Evolutionary conservation across 2,113 vertebrate species (phyloP).

Genomic region (Leptocoma aspasia): DNA sequence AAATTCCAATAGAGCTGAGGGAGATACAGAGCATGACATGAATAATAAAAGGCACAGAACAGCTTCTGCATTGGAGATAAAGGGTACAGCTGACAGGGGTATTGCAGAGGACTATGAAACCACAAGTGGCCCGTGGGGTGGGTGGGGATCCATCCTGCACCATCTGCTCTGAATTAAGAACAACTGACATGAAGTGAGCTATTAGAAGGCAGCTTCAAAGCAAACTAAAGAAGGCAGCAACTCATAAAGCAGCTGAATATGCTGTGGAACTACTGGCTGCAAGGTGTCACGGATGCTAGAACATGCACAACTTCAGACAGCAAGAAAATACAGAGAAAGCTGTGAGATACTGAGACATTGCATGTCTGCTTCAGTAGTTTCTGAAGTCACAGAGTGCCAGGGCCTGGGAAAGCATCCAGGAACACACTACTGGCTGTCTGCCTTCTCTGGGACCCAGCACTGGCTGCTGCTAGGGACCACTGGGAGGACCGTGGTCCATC

Average conservation of each 20-base stretch:
- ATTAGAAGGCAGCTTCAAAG: background rate
- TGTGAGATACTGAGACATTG: rapidly evolving
- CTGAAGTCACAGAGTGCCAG: background rate
- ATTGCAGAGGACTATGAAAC: background rate
- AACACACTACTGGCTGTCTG: background rate
- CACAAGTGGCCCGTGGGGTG: background rate
- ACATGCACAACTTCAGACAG: rapidly evolving
- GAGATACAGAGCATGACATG: background rate
- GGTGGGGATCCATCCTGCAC: background rate
- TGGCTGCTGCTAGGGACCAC: background rate
- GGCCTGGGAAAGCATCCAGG: background rate
- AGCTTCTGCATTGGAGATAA: background rate
- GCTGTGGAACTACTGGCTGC: background rate
- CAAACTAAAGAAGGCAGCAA: background rate
- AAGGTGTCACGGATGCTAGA: background rate
- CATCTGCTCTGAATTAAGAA: background rate
- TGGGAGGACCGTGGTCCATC: rapidly evolving
- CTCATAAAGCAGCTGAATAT: background rate
- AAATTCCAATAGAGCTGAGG: background rate
- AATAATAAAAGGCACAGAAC: background rate
- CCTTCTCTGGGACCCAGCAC: background rate
- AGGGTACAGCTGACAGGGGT: background rate
- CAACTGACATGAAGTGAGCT: background rate
- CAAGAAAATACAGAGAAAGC: background rate
- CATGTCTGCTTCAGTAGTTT: background rate